phyloP scores from a whole-genome alignment of 2,888 invertebrate species.

The Eremobia ochroleuca region DNA sequence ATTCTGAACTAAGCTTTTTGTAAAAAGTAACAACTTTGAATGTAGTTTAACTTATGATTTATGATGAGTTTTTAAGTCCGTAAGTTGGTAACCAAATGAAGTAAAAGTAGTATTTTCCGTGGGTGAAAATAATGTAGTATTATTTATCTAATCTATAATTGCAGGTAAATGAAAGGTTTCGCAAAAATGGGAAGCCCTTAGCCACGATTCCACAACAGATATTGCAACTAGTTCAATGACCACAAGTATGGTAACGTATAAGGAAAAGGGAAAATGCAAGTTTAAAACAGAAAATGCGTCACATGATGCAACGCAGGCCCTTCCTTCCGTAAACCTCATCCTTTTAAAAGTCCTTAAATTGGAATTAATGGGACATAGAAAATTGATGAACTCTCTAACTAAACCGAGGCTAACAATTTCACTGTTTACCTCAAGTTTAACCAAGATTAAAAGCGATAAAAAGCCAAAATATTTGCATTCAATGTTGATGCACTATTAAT shows the following conservation, averaged over 20 bases:
- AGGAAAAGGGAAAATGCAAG: conserved; percentile 11
- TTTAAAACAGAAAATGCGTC: not conserved
- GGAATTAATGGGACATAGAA: not conserved
- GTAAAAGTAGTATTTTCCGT: not conserved
- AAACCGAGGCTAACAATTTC: conserved; percentile 21
- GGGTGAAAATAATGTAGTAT: not conserved
- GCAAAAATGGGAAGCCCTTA: not conserved
- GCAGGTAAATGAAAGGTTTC: not conserved
- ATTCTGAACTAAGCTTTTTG: not conserved
- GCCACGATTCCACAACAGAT: not conserved
- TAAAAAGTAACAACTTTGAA: too few species aligned
- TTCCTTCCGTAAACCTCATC: conserved; percentile 32
- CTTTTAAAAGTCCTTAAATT: not conserved
- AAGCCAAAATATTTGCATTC: conserved; percentile 52
- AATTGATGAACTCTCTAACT: not conserved
- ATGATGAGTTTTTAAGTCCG: too few species aligned
- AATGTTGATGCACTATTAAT: conserved; percentile 55
- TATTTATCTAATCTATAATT: not conserved
- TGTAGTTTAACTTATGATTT: too few species aligned
- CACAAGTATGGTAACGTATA: not conserved
- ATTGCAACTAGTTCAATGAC: conserved; percentile 3
- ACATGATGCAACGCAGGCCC: not conserved
- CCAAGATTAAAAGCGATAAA: conserved; percentile 27
- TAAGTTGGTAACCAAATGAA: not conserved
- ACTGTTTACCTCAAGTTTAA: conserved; percentile 27